A percentile compares a stretch with the other conserved stretches of the same genome.
phyloP scores from a whole-genome alignment of 2,888 invertebrate species.

The Cloeon dipterum region DNA sequence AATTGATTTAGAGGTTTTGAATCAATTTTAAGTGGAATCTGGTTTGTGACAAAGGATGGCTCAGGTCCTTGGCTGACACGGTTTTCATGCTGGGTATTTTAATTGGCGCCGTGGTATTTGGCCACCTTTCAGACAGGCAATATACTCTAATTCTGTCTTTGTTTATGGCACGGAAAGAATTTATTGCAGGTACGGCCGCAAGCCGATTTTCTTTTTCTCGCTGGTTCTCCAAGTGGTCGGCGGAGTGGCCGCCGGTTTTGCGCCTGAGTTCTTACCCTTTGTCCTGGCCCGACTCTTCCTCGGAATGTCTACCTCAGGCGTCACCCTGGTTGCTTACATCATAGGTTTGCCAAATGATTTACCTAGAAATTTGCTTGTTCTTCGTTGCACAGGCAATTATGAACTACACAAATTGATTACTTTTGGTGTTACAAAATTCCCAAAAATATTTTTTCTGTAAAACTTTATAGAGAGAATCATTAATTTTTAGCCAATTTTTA shows the following conservation, averaged over 20 bases:
- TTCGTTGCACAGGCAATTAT: no score
- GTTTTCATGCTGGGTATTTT: constrained; percentile 49
- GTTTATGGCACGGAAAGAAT: neutral
- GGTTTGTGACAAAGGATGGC: constrained; percentile 36
- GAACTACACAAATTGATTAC: no score
- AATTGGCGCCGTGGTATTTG: constrained; percentile 45
- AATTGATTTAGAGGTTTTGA: no score
- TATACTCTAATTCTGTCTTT: neutral
- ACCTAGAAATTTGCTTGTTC: no score
- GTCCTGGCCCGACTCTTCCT: constrained; percentile 38
- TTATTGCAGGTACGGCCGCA: constrained; percentile 35
- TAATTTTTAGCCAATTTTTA: no score
- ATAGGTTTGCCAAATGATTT: constrained; percentile 28
- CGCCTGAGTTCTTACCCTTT: constrained; percentile 43
- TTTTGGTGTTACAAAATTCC: no score
- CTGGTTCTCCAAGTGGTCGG: constrained; percentile 42
- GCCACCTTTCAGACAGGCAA: constrained; percentile 40
- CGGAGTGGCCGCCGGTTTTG: constrained; percentile 37
- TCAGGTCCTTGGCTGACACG: constrained; percentile 39
- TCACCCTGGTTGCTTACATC: constrained; percentile 54
- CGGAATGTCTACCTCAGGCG: constrained; percentile 50
- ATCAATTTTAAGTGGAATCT: constrained; percentile 48
- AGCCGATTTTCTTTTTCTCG: constrained; percentile 46
- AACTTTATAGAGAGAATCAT: no score
- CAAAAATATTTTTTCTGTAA: no score